Percentiles rank a stretch among this genome's conserved stretches.
Conservation (phyloP, 2,797 vertebrate species). For the Brachyalestes nurse region DNA sequence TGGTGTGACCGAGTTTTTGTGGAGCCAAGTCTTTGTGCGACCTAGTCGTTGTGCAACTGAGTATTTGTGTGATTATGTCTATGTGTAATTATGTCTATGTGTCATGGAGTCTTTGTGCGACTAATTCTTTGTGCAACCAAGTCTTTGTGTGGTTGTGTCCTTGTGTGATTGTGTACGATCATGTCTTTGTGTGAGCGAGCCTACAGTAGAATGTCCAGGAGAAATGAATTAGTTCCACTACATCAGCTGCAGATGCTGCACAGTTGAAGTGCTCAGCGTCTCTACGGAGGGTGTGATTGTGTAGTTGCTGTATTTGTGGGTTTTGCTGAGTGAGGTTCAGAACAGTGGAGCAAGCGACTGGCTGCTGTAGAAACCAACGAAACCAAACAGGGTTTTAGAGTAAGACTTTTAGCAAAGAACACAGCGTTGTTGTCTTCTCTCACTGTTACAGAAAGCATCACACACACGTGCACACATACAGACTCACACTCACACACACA, state of each 20-base stretch:
- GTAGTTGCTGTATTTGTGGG: neutral
- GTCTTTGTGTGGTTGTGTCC: too few relatives aligned
- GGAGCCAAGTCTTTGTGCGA: too few relatives aligned
- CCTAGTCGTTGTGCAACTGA: too few relatives aligned
- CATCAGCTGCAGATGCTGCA: too few relatives aligned
- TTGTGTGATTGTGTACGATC: too few relatives aligned
- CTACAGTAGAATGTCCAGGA: too few relatives aligned
- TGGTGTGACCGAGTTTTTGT: too few relatives aligned
- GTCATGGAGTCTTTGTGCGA: too few relatives aligned
- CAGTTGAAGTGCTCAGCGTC: neutral
- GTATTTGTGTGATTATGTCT: neutral
- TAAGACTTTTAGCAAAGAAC: neutral
- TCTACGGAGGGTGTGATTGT: neutral
- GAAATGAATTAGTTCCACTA: too few relatives aligned
- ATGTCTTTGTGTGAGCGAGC: too few relatives aligned
- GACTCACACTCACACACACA: constrained; percentile 3
- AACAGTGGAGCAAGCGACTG: constrained; percentile 22
- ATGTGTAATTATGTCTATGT: neutral
- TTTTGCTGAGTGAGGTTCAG: neutral
- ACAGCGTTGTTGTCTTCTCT: constrained; percentile 34
- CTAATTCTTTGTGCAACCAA: neutral
- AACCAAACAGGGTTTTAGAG: constrained; percentile 22
- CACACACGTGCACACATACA: neutral
- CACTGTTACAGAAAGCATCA: neutral
- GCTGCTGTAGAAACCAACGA: neutral